phyloP scores from a whole-genome alignment of 2,797 vertebrate species.

The Taeniopygia guttata region DNA sequence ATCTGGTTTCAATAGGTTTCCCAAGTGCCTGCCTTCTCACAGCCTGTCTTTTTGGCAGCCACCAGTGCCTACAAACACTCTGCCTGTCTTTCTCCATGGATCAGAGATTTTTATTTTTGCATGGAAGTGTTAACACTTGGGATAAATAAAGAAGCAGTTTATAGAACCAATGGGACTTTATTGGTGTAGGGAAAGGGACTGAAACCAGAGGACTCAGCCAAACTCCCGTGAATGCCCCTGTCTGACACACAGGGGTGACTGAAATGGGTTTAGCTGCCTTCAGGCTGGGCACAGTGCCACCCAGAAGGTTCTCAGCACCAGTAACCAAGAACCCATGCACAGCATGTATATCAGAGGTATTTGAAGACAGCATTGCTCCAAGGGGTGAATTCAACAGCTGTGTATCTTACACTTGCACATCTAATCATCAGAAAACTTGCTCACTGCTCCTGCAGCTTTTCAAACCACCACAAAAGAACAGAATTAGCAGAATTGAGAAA shows the following conservation, averaged over 20 bases:
- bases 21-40: constrained; percentile 31
- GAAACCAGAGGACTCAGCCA: not conserved
- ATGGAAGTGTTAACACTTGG: not conserved
- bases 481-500: not conserved
- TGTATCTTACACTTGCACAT: not conserved
- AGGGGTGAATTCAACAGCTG: not conserved
- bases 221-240: not conserved
- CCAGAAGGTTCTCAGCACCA: not conserved
- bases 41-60: constrained; percentile 65
- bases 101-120: constrained; percentile 15
- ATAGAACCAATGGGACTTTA: not conserved
- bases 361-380: not conserved
- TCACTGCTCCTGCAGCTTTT: not conserved
- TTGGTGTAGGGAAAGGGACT: not conserved
- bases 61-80: not conserved
- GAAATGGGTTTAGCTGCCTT: not conserved
- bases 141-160: not conserved
- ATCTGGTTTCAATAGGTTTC: constrained; percentile 59
- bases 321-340: not conserved
- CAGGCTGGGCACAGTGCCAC: not conserved
- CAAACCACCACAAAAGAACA: not conserved
- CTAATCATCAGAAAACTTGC: not conserved
- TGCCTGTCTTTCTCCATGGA: not conserved
- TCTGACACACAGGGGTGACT: not conserved
- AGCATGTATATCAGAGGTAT: not conserved